These are phyloP conservation scores for Melieria omissa DNA, from an alignment of 2,888 invertebrate genomes.

Conservation along the genomic window DNA sequence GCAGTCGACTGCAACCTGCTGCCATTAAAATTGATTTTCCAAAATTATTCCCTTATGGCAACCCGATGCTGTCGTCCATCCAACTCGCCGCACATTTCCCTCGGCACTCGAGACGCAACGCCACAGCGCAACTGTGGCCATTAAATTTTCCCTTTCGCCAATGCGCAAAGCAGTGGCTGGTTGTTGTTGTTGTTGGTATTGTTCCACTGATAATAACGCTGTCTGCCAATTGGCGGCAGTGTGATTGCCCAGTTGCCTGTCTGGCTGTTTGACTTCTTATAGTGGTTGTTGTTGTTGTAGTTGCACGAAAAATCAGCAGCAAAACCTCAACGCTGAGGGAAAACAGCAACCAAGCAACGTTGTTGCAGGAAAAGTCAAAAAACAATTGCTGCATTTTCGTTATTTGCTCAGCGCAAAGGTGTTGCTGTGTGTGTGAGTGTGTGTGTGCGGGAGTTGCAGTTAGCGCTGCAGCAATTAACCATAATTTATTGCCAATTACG, in stretches of 20 bases:
- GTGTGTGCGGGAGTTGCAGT: slow-evolving; percentile 9
- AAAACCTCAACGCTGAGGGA: neutral
- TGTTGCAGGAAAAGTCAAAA: slow-evolving; percentile 5
- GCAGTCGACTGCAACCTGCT: neutral
- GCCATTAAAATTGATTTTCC: slow-evolving; percentile 28
- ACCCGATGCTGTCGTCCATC: neutral
- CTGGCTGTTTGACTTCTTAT: too few relatives aligned
- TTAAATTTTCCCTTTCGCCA: slow-evolving; percentile 31
- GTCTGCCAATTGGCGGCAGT: too few relatives aligned
- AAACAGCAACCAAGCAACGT: neutral
- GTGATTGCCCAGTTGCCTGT: too few relatives aligned
- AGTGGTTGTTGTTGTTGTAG: too few relatives aligned
- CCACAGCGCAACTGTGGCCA: neutral
- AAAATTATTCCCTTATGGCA: slow-evolving; percentile 24
- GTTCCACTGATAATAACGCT: neutral
- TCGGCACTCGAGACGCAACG: neutral
- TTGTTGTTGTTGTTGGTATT: neutral
- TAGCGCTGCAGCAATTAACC: slow-evolving; percentile 43
- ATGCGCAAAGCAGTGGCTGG: neutral
- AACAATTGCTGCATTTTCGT: neutral
- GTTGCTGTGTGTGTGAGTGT: slow-evolving; percentile 1
- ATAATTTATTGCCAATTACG: slow-evolving; percentile 50
- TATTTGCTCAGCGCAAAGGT: neutral
- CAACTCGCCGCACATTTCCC: neutral
- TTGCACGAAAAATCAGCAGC: too few relatives aligned